Evolutionary conservation across 1,140 invertebrate genomes (phyloP).

Genomic region (Gonioctena quinquepunctata): DNA sequence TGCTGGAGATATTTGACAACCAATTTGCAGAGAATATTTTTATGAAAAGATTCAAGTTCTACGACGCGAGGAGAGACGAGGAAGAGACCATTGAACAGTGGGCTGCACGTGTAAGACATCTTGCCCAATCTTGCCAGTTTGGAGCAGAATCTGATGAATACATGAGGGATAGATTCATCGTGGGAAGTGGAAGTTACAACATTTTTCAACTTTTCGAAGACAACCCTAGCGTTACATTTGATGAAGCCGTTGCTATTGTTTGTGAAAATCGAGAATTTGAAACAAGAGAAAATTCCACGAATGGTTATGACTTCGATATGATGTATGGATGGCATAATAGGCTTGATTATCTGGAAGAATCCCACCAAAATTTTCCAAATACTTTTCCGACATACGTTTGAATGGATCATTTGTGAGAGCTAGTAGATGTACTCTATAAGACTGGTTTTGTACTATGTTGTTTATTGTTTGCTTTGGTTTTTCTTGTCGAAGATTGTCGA

Average conservation of each 20-base stretch:
- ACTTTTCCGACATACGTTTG: too few relatives aligned
- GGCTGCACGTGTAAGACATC: slow-evolving; percentile 2
- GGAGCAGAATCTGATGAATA: neutral
- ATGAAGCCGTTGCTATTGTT: slow-evolving; percentile 9
- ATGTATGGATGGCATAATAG: neutral
- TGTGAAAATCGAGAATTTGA: neutral
- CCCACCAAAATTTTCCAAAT: too few relatives aligned
- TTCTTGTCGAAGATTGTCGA: too few relatives aligned
- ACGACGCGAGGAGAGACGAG: neutral
- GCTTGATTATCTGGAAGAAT: neutral
- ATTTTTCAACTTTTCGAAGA: slow-evolving; percentile 15
- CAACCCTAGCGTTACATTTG: slow-evolving; percentile 1
- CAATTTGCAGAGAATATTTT: neutral
- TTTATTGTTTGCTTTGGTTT: too few relatives aligned
- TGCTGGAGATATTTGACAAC: neutral
- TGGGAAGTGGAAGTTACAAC: neutral
- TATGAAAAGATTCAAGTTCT: slow-evolving; percentile 13
- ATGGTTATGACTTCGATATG: neutral
- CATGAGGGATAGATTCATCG: slow-evolving; percentile 16
- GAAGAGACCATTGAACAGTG: slow-evolving; percentile 12
- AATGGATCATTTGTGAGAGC: too few relatives aligned
- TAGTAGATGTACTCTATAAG: too few relatives aligned
- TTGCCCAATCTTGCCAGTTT: slow-evolving; percentile 17
- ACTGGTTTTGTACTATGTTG: too few relatives aligned
- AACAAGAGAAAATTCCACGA: neutral